A percentile compares a stretch with the other conserved stretches of the same genome.
phyloP scores from a whole-genome alignment of 1,140 invertebrate genomes.

The Megalonaias nervosa region DNA sequence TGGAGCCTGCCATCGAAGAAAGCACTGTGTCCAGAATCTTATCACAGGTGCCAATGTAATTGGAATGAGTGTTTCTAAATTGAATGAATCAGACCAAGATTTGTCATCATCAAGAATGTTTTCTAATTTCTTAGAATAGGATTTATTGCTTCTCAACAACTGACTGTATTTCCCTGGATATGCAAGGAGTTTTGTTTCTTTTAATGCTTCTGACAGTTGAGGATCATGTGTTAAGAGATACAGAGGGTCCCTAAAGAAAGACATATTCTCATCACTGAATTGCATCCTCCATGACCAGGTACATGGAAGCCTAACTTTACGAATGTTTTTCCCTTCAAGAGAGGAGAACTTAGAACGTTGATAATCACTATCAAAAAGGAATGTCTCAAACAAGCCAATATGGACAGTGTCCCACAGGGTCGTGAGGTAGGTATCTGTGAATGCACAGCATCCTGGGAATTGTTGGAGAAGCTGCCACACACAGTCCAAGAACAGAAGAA shows the following conservation, averaged over 20 bases:
- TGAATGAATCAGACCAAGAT: neutral
- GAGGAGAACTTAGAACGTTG: constrained; percentile 71
- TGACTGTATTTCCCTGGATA: constrained; percentile 8
- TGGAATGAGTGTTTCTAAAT: constrained; percentile 46
- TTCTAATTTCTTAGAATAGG: constrained; percentile 36
- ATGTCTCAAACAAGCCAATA: constrained; percentile 91
- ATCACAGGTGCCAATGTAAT: constrained; percentile 68
- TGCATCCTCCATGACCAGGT: constrained; percentile 68
- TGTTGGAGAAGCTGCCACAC: constrained; percentile 93
- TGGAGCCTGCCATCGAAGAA: constrained; percentile 88
- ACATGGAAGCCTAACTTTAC: constrained; percentile 48
- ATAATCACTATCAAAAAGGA: constrained; percentile 84
- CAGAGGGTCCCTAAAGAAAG: constrained; percentile 68
- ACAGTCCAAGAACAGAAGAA: constrained; percentile 93
- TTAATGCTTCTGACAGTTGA: constrained; percentile 29
- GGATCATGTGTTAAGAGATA: constrained; percentile 49
- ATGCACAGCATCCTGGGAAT: constrained; percentile 90
- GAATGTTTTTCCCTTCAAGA: constrained; percentile 43
- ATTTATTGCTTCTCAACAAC: constrained; percentile 23
- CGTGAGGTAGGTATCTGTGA: constrained; percentile 93
- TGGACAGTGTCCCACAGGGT: constrained; percentile 91
- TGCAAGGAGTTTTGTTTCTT: constrained; percentile 13
- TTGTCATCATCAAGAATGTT: constrained; percentile 31
- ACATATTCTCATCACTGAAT: constrained; percentile 54
- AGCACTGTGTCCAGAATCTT: constrained; percentile 91